Percentiles rank a stretch among this genome's conserved stretches.
These are phyloP conservation scores for Coecobrya sp. DNA, from an alignment of 2,888 invertebrate genomes.

Conservation along the genomic window DNA sequence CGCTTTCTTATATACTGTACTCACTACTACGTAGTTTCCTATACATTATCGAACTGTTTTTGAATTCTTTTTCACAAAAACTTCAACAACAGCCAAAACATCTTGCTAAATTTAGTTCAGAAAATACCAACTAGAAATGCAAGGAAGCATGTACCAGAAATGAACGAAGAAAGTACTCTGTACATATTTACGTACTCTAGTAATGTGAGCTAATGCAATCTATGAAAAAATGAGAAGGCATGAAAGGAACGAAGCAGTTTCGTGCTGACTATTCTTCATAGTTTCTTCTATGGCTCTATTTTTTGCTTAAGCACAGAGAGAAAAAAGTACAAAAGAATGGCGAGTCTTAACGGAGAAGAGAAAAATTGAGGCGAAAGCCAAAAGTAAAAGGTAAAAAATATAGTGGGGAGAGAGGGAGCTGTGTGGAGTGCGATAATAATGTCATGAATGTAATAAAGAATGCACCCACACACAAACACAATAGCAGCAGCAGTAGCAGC, in stretches of 20 bases:
- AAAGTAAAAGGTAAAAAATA: constrained; percentile 42
- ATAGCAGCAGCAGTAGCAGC: background rate
- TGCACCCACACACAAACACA: constrained; percentile 50
- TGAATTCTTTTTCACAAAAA: constrained; percentile 58
- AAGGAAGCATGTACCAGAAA: constrained; percentile 4
- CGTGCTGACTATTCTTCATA: constrained; percentile 24
- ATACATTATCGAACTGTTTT: constrained; percentile 35
- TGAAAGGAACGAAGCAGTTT: constrained; percentile 20
- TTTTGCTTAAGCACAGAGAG: constrained; percentile 1
- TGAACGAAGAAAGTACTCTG: constrained; percentile 36
- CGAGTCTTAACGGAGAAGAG: background rate
- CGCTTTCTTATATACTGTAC: background rate
- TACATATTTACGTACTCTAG: background rate
- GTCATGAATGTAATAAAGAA: constrained; percentile 61
- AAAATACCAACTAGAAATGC: constrained; percentile 43
- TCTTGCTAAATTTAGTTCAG: constrained; percentile 63
- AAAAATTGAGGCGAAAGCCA: constrained; percentile 19
- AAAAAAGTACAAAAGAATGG: constrained; percentile 45
- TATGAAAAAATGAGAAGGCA: background rate
- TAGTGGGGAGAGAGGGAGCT: background rate
- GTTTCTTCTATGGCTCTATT: background rate
- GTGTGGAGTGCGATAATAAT: constrained; percentile 51
- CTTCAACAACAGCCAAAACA: constrained; percentile 63
- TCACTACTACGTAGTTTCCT: background rate
- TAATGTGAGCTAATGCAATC: constrained; percentile 22